These are phyloP conservation scores for Choloepus didactylus DNA, from an alignment of 2,797 vertebrate species.

Conservation along the genomic window DNA sequence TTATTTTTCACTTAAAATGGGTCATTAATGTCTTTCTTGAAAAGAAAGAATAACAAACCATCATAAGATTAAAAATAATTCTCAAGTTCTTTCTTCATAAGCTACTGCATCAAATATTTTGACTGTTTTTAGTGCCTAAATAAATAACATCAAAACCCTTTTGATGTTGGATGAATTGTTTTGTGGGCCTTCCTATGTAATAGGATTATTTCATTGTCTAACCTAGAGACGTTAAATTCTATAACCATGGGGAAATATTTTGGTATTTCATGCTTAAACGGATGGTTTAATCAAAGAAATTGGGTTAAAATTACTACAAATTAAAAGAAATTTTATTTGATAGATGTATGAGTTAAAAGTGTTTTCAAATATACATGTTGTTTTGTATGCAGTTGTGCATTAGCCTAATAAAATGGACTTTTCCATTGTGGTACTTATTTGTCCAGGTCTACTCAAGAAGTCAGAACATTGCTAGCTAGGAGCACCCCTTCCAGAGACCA, in stretches of 20 bases:
- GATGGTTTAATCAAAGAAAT: slow-evolving; percentile 8
- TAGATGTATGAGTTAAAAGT: background rate
- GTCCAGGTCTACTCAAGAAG: background rate
- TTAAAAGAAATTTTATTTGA: slow-evolving; percentile 56
- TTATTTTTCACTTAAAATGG: slow-evolving; percentile 20
- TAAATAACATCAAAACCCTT: slow-evolving; percentile 31
- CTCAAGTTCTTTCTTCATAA: background rate
- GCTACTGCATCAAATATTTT: slow-evolving; percentile 49
- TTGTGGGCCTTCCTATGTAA: background rate
- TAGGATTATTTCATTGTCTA: background rate
- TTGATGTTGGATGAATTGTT: slow-evolving; percentile 21
- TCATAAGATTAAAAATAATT: slow-evolving; percentile 48
- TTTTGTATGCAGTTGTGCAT: slow-evolving; percentile 9
- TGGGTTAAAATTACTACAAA: slow-evolving; percentile 36
- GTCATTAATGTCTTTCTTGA: background rate
- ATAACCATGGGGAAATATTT: background rate
- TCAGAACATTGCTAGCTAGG: background rate
- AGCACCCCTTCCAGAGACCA: background rate
- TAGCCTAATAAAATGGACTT: slow-evolving; percentile 22
- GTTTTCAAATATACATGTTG: slow-evolving; percentile 33
- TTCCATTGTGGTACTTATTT: background rate
- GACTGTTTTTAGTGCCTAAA: background rate
- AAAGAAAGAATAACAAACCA: slow-evolving; percentile 34
- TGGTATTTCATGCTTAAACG: slow-evolving; percentile 12
- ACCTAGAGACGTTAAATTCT: slow-evolving; percentile 36